Base-by-base conservation (phyloP, 1,140 invertebrate species). In the Mactra quadrangularis region DNA sequence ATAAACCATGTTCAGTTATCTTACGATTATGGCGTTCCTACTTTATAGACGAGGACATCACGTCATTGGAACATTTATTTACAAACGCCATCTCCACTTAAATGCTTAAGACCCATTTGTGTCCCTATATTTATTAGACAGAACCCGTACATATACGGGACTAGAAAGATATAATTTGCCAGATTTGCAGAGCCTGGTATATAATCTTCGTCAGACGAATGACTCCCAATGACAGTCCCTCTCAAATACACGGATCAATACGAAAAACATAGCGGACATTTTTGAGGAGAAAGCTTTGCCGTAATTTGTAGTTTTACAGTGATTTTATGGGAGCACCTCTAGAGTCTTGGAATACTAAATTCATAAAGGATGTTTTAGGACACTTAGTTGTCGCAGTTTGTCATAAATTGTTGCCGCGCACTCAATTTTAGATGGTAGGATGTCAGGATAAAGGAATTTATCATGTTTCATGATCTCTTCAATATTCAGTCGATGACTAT, bases 51-150 rank as follows among this genome's bases (percentile, higher is more conserved):
- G 41, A 38, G 64, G 77, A 81, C 77, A 81, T 47, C 77, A 81
- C 77, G 77, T 81, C 77, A 81, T 71, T 57, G 35, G 50, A 68
- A 66, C 47, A 68, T 81, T 81, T 81, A 81, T 81, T 81, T 81
- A 81, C 55, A 81, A 81, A 81, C 64, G 66, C 77, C 64, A 81
- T 81, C 66, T 33, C 64, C 45, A 81, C 77, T 81, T 81, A 81
- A 81, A 81, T 71, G 77, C 77, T 81, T 81, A 81, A 81, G 77
- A 81, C 52, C 77, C 77, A 81, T 81, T 81, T 71, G 64, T 81
- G 77, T 81, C 77, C 62, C 77, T 71, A 71, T 81, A 81, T 81
- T 81, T 81, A 81, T 81, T 70, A 68, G 77, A 81, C 77, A 81
- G 77, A 71, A 71, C 50, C 77, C 77, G 62, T 81, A 81, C 77